phyloP scores from a whole-genome alignment of 1,140 invertebrate species.

The Chelonus insularis region DNA sequence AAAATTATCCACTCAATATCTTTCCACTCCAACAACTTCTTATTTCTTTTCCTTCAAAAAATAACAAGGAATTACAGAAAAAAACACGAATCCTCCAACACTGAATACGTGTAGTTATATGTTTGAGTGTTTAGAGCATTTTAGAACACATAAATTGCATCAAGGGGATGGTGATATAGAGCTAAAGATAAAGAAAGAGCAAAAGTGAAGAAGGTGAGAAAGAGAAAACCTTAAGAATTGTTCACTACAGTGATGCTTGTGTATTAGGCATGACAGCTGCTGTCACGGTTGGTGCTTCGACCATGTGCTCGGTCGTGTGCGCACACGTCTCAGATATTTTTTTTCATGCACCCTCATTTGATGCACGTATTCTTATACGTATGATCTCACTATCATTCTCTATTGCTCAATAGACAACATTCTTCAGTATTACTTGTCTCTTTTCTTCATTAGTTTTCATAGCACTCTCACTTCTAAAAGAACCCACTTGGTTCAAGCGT shows the following conservation, averaged over 20 bases:
- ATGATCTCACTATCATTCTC: too few relatives aligned
- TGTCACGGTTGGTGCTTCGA: constrained; percentile 47
- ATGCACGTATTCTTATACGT: too few relatives aligned
- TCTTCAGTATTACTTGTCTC: neutral
- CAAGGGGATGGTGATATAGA: constrained; percentile 1
- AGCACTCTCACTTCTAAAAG: neutral
- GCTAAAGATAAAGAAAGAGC: constrained; percentile 7
- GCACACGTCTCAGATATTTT: constrained; percentile 12
- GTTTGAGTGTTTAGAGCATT: constrained; percentile 1
- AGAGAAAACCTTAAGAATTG: constrained; percentile 1
- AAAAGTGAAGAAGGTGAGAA: constrained; percentile 9
- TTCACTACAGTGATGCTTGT: constrained; percentile 14
- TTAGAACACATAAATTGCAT: constrained; percentile 9
- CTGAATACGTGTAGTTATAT: constrained; percentile 28
- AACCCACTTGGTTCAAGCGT: neutral
- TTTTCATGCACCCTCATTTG: constrained; percentile 21
- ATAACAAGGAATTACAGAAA: too few relatives aligned
- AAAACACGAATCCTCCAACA: too few relatives aligned
- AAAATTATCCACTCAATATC: too few relatives aligned
- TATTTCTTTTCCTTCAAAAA: too few relatives aligned
- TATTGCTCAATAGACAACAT: too few relatives aligned
- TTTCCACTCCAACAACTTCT: too few relatives aligned
- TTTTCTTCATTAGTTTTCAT: constrained; percentile 5
- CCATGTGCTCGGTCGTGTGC: constrained; percentile 41
- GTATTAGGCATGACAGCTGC: constrained; percentile 43